Evolutionary conservation across 1,140 invertebrate genomes (phyloP), one percentile per base, ranked within the genome.

Genomic region (Berghia stephanieae): DNA sequence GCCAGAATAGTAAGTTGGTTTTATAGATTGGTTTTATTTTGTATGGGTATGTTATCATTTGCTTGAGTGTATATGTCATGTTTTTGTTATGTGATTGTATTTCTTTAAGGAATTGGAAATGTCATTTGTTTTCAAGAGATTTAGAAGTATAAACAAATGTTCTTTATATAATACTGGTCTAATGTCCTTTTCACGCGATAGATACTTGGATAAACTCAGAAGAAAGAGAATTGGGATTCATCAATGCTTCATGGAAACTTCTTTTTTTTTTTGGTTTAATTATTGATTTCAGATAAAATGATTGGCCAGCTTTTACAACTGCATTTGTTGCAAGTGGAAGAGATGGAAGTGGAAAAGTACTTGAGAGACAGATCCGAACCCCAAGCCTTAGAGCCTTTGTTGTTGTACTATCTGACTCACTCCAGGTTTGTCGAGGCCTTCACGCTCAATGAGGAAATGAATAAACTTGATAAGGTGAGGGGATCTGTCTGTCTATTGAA

Each of bases 261-360:
- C 60, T 57, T 73, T 36, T 57, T 36, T 57, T 73, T 4, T 3
- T 57, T 63, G 72, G 63, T n/a, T 63, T 63, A 27, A 36, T 75
- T 3, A 52, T 75, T 1, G 72, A n/a, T n/a, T n/a, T 3, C 72
- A 75, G 72, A 75, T n/a, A 75, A 75, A 27, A 36, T 75, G 13
- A 52, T 75, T 1, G 72, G 72, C 6, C 72, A 75, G 5, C 34
- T 75, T 34, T 27, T 75, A 10, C 72, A 75, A 44, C 63, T 42
- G 8, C 44, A 21, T 31, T 43, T 68, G 74, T 67, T n/a, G 84
- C 0, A 84, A 89, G 0, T 21, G 34, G 92, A 93, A 80, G 92
- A 93, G 78, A 86, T 90, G 16, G 87, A 88, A 24, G 90, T 93
- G 42, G 83, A 92, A 0, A 85, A 88, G 3, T 93, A 92, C 79